Base-by-base conservation (phyloP, 2,888 invertebrate genomes). In the Noctua janthe region DNA sequence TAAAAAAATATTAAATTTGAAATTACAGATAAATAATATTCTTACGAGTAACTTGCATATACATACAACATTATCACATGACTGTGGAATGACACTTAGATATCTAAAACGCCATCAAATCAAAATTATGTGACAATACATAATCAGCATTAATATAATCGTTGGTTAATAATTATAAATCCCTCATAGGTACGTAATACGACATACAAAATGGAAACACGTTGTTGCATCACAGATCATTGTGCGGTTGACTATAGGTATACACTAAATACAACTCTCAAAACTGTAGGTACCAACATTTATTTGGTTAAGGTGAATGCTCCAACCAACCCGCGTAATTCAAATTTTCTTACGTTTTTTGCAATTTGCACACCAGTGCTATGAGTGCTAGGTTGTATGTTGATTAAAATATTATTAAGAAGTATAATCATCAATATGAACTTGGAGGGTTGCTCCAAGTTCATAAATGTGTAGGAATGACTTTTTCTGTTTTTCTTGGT, bases 301-400 rank as follows among this genome's bases (percentile, higher is more conserved):
- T 71, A 71, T 71, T 54, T 71, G 72, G 72, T 72, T 72, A 56
- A 72, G 39, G 56, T 39, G 59, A 39, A 59, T 43, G 59, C 59
- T 72, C 59, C 72, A 72, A 72, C 72, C 72, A 59, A 59, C 72
- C 72, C 59, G 72, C 72, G 59, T 15, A 72, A 72, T 72, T 72
- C 72, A 72, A 72, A 51, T 17, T 51, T 51, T 51, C 51, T 51
- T 51, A 17, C 15, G 51, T 51, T 51, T 51, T 51, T 51, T 17
- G 51, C 51, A 51, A 51, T 51, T 51, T 51, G 51, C 51, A 51
- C 15, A 17, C 17, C 51, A 47, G 47, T 47, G 47, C 47, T 47
- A 47, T 47, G 47, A 51, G 17, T 51, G 17, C 17, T 51, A 51
- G 51, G 49, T 49, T 49, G 49, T 49, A 49, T 49, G 15, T 49